phyloP scores from a whole-genome alignment of 2,113 vertebrate species.

The Ceratotherium simum region DNA sequence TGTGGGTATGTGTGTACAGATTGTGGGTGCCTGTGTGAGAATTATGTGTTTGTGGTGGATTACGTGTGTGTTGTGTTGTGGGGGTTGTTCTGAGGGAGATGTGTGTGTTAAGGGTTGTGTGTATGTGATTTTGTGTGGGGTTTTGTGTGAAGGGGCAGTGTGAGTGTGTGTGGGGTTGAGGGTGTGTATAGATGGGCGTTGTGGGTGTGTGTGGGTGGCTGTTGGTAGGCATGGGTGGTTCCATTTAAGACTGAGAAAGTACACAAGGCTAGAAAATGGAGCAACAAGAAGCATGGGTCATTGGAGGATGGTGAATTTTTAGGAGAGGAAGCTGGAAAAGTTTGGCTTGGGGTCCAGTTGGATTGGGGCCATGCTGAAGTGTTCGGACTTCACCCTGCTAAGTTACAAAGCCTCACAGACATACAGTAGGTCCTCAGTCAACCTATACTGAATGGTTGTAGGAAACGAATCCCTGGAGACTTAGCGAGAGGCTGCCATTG shows the following conservation, averaged over 20 bases:
- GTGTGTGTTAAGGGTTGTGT: background rate
- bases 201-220: background rate
- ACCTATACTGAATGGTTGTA: slow-evolving; percentile 12
- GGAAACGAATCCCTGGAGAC: slow-evolving; percentile 65
- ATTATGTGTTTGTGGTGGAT: background rate
- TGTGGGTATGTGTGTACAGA: background rate
- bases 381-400: background rate
- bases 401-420: background rate
- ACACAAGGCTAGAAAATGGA: background rate
- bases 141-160: background rate
- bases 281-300: background rate
- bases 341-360: background rate
- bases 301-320: background rate
- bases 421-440: background rate
- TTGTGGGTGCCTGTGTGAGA: background rate
- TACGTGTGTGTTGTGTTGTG: background rate
- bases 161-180: background rate
- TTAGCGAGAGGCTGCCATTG: slow-evolving; percentile 46
- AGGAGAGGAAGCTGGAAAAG: background rate
- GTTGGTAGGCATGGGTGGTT: background rate
- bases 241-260: background rate
- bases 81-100: background rate
- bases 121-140: background rate
- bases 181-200: background rate
- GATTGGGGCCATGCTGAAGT: too few species aligned